phyloP scores from a whole-genome alignment of 1,140 invertebrate species.

The Aculops lycopersici region DNA sequence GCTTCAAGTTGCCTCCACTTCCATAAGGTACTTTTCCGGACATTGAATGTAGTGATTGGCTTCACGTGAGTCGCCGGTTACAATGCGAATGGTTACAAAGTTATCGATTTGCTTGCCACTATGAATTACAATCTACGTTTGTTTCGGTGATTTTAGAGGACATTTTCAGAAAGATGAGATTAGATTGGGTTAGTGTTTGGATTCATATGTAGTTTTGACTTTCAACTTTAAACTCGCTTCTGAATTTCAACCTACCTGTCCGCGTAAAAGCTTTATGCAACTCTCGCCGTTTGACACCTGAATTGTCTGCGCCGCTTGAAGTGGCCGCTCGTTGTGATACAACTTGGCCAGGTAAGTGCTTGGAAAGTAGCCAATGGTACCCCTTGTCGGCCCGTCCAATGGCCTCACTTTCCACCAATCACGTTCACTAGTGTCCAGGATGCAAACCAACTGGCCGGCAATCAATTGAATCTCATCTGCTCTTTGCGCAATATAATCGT shows the following conservation, averaged over 20 bases:
- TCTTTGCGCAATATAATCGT: conserved; percentile 72
- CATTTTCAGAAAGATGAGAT: not conserved
- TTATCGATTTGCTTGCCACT: not conserved
- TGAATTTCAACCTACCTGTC: conserved; percentile 24
- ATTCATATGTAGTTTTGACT: not conserved
- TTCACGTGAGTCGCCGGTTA: not conserved
- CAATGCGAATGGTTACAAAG: not conserved
- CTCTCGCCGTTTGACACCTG: conserved; percentile 28
- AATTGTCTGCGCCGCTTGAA: conserved; percentile 41
- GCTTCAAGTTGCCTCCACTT: not conserved
- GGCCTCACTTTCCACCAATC: conserved; percentile 1
- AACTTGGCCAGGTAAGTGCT: conserved; percentile 69
- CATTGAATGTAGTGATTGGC: not conserved
- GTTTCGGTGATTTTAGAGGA: not conserved
- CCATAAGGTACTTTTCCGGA: not conserved
- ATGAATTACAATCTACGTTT: not conserved
- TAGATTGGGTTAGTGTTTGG: not conserved
- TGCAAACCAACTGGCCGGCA: conserved; percentile 18
- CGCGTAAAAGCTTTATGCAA: conserved; percentile 24
- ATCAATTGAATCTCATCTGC: conserved; percentile 72
- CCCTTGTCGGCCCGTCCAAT: too few relatives aligned
- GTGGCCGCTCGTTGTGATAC: conserved; percentile 49
- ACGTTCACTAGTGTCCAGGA: not conserved
- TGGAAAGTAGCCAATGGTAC: conserved; percentile 64
- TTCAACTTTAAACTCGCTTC: not conserved